Conservation (phyloP, 2,888 invertebrate genomes). For the Mantis religiosa region DNA sequence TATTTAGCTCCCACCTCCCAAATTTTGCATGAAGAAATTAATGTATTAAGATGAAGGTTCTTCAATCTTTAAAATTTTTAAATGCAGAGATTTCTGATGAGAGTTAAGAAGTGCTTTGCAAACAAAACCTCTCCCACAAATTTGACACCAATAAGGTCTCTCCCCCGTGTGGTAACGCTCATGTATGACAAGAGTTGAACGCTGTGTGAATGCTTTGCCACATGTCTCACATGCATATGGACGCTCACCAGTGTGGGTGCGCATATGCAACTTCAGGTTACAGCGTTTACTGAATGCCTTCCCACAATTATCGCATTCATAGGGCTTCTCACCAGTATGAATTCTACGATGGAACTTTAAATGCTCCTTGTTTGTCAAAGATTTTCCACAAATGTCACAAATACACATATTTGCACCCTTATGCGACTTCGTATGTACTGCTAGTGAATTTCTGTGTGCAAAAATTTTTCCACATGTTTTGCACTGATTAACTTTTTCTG, state of each 20-base stretch:
- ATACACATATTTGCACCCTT: constrained; percentile 10
- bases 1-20: neutral
- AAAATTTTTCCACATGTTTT: constrained; percentile 36
- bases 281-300: constrained; percentile 26
- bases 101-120: constrained; percentile 38
- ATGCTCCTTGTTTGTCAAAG: constrained; percentile 35
- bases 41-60: neutral
- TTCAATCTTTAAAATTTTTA: neutral
- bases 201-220: constrained; percentile 40
- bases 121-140: constrained; percentile 35
- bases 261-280: constrained; percentile 37
- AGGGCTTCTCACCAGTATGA: constrained; percentile 59
- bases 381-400: constrained; percentile 20
- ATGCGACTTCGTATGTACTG: constrained; percentile 16
- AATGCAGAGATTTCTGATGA: constrained; percentile 34
- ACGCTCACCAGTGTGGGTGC: constrained; percentile 31
- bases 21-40: neutral
- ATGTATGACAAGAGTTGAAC: constrained; percentile 35
- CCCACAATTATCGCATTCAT: constrained; percentile 48
- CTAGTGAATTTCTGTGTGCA: constrained; percentile 14
- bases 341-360: constrained; percentile 58
- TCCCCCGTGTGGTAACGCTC: constrained; percentile 23
- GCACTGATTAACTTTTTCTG: constrained; percentile 39
- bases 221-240: constrained; percentile 39
- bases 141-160: constrained; percentile 24